Evolutionary conservation across 1,140 invertebrate genomes (phyloP), one percentile per base, ranked within the genome.

Genomic region (Conus ventricosus): DNA sequence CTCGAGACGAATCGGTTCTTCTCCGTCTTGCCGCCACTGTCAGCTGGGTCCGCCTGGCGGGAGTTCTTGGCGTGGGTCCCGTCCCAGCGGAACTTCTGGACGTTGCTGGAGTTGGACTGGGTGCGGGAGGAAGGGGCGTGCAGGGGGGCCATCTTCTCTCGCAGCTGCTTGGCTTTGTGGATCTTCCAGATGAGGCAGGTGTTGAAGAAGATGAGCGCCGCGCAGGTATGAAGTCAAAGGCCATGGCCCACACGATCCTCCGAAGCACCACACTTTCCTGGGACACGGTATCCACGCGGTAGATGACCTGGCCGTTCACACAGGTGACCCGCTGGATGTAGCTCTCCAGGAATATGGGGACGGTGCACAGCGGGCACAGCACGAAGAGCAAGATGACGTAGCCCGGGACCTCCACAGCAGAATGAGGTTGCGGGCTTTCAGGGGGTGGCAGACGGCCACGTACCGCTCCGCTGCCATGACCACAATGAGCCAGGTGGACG

Each of bases 391-490:
- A 11, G 25, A 91, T 87, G 55, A 94, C 93, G 55, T 91, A 93
- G 93, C 91, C 54, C 92, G 89, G 15, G 93, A 94, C 17, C 92
- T 90, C 17, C 91, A 90, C 17, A 94, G 88, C 7, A 93, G 93
- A 63, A 95, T 93, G 4, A 95, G 60, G 85, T 94, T 93, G 60
- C 94, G 88, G 13, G 94, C 94, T 84, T 92, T 93, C 60, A 95
- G 93, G 27, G 94, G 94, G 89, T 94, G 93, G 88, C 94, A 95
- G 4, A 95, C 94, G 54, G 94, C 94, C 60, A 94, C 83, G 88
- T 95, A 95, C 17, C 94, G 88, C 78, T 94, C 93, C 0, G 91
- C 94, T 8, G 94, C 94, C 94, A 95, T 94, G 51, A 93, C 91
- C 27, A 95, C 94, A 63, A 93, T 95, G 25, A 95, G 90, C 93